Conservation (phyloP, 2,888 invertebrate genomes). For the Deroplatys truncata region DNA sequence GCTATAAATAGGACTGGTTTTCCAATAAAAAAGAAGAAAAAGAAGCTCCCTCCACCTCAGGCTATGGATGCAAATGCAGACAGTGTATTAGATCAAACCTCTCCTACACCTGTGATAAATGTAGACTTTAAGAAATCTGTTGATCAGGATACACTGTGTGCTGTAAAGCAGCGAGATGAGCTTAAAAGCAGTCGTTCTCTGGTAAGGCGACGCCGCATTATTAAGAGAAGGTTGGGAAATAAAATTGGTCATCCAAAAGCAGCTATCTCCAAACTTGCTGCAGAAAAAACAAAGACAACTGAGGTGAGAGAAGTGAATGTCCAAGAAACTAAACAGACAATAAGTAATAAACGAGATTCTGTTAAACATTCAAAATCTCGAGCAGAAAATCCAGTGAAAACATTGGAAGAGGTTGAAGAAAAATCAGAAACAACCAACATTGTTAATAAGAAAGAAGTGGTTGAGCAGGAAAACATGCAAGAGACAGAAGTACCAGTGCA, state of each 20-base stretch:
- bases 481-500: neutral
- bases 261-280: neutral
- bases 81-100: neutral
- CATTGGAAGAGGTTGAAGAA: neutral
- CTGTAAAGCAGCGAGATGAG: neutral
- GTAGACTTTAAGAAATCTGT: slow-evolving; percentile 3
- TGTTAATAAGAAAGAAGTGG: neutral
- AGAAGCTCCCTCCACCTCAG: slow-evolving; percentile 53
- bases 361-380: neutral
- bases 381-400: neutral
- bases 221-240: neutral
- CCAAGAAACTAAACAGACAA: neutral
- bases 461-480: neutral
- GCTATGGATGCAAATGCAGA: neutral
- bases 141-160: neutral
- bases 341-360: slow-evolving; percentile 2
- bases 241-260: neutral
- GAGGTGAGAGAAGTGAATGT: neutral
- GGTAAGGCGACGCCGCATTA: neutral
- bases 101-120: slow-evolving; percentile 18
- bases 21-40: slow-evolving; percentile 78
- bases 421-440: neutral
- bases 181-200: neutral
- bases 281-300: neutral
- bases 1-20: slow-evolving; percentile 85